phyloP scores from a whole-genome alignment of 1,140 invertebrate species.

The Nixonia krombeini region DNA sequence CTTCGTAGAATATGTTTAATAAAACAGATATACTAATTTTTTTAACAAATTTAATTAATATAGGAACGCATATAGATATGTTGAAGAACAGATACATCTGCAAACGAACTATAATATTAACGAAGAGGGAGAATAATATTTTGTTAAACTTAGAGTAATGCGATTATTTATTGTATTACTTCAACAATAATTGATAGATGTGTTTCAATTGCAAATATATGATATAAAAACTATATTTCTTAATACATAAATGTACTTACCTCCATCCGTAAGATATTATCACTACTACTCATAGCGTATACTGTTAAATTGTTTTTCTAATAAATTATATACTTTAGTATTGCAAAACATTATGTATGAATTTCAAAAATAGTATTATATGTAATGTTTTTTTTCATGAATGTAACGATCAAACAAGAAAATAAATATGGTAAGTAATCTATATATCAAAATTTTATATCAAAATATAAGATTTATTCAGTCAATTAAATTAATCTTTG shows the following conservation, averaged over 20 bases:
- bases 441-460: no score
- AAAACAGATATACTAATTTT: conserved; percentile 3
- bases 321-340: background rate
- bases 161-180: conserved; percentile 65
- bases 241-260: conserved; percentile 17
- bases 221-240: conserved; percentile 45
- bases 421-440: no score
- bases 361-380: background rate
- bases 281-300: background rate
- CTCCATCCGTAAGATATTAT: background rate
- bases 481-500: no score
- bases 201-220: conserved; percentile 61
- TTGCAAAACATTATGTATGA: conserved; percentile 1
- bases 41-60: background rate
- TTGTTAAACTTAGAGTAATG: conserved; percentile 64
- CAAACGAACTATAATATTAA: conserved; percentile 3
- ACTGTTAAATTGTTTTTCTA: background rate
- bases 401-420: no score
- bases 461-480: no score
- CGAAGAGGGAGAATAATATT: conserved; percentile 57
- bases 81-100: conserved; percentile 20
- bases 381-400: background rate
- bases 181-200: conserved; percentile 55
- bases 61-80: conserved; percentile 57
- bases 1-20: conserved; percentile 1